Conservation (phyloP, 1,140 invertebrate genomes). For the Galleria mellonella region DNA sequence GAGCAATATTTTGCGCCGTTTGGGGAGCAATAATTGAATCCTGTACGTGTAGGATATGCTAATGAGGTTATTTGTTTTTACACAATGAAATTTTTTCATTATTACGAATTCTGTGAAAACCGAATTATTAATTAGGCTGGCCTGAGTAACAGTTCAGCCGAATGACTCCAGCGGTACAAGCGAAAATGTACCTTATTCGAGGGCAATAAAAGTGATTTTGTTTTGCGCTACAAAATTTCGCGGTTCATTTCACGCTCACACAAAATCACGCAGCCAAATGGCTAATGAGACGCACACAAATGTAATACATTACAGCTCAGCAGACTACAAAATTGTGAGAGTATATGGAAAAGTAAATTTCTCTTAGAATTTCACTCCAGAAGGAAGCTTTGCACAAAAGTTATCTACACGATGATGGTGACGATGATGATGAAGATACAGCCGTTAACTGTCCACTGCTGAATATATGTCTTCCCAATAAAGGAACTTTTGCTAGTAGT, state of each 20-base stretch:
- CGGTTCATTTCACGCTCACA: slow-evolving; percentile 1
- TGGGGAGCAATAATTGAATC: slow-evolving; percentile 1
- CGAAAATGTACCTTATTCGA: neutral
- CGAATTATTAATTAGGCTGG: slow-evolving; percentile 25
- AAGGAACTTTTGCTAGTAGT: no score
- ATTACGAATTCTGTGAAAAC: slow-evolving; percentile 7
- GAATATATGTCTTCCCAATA: no score
- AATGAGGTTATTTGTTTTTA: slow-evolving; percentile 2
- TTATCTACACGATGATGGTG: no score
- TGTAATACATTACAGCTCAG: no score
- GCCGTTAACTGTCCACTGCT: no score
- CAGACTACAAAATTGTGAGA: no score
- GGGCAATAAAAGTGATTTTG: neutral
- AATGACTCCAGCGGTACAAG: neutral
- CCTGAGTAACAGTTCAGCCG: neutral
- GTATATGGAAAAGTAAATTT: no score
- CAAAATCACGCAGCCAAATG: slow-evolving; percentile 1
- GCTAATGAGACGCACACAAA: neutral
- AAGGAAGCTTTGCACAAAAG: no score
- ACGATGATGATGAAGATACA: no score
- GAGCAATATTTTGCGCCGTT: neutral
- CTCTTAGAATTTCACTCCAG: no score
- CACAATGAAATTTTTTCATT: slow-evolving; percentile 4
- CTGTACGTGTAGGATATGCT: neutral
- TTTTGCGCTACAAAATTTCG: neutral